Percentiles rank a stretch among this genome's conserved stretches.
These are phyloP conservation scores for Drosophila mimica DNA, from an alignment of 2,888 invertebrate genomes.

Conservation along the genomic window DNA sequence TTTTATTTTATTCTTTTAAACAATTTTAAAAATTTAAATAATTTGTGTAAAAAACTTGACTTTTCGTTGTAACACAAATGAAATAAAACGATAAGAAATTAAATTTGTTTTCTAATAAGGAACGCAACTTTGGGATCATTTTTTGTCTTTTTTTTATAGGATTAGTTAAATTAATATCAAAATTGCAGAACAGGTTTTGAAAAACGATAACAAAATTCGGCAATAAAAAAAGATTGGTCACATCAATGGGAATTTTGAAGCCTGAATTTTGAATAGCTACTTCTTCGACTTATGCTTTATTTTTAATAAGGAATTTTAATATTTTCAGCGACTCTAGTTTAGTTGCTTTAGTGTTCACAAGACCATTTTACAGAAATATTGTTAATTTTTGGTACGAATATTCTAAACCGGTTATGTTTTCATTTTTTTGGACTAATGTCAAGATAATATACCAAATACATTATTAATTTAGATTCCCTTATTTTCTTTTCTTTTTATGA, in stretches of 20 bases:
- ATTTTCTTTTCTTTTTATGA: too few relatives aligned
- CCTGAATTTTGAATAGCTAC: background rate
- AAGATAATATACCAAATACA: too few relatives aligned
- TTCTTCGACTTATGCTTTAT: too few relatives aligned
- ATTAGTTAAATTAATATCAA: too few relatives aligned
- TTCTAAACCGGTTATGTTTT: too few relatives aligned
- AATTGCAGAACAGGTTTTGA: too few relatives aligned
- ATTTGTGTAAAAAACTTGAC: background rate
- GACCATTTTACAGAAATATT: background rate
- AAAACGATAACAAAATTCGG: too few relatives aligned
- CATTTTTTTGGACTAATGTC: background rate
- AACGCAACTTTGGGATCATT: background rate
- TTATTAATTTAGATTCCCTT: too few relatives aligned
- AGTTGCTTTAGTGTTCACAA: background rate
- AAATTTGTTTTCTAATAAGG: background rate
- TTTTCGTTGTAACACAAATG: background rate
- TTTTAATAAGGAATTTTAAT: background rate
- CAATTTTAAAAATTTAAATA: background rate
- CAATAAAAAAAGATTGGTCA: too few relatives aligned
- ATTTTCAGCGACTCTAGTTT: background rate
- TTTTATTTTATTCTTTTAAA: background rate
- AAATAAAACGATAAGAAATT: too few relatives aligned
- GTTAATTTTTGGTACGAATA: too few relatives aligned
- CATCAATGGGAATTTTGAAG: too few relatives aligned
- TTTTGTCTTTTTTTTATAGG: background rate